These are phyloP conservation scores for Syngnathoides biaculeatus DNA, from an alignment of 2,113 vertebrate species.

Conservation along the genomic window DNA sequence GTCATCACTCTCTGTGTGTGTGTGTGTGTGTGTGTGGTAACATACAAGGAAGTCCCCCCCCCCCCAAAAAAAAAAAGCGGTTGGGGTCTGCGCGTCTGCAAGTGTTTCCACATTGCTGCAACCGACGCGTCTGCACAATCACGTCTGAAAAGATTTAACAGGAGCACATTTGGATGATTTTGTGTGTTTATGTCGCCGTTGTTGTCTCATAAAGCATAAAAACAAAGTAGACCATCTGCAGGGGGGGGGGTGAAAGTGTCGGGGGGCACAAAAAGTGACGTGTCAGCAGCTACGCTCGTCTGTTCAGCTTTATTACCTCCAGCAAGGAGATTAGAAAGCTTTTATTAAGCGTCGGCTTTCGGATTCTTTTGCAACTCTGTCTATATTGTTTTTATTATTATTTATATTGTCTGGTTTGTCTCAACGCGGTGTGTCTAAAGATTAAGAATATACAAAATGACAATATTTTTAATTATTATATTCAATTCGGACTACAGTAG, in stretches of 20 bases:
- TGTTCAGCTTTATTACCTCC: neutral
- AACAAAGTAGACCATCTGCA: neutral
- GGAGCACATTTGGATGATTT: neutral
- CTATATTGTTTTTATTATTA: neutral
- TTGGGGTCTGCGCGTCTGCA: neutral
- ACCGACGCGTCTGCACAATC: neutral
- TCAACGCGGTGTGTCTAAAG: neutral
- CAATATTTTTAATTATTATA: too few species aligned
- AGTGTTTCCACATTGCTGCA: neutral
- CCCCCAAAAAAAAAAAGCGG: neutral
- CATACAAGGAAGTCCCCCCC: neutral
- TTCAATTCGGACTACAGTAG: too few species aligned
- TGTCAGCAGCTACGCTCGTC: neutral
- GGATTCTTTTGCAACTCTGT: neutral
- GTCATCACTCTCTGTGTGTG: conserved; percentile 14
- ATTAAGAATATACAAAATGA: neutral
- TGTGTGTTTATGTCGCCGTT: neutral
- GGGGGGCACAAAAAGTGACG: neutral
- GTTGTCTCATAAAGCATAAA: neutral
- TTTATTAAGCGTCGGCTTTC: neutral
- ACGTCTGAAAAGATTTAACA: neutral
- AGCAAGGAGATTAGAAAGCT: neutral
- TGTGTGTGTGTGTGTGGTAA: neutral
- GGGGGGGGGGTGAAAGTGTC: too few species aligned
- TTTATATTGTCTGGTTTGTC: too few species aligned